These are phyloP conservation scores for Batillaria attramentaria DNA, from an alignment of 1,140 invertebrate species.

Conservation along the genomic window DNA sequence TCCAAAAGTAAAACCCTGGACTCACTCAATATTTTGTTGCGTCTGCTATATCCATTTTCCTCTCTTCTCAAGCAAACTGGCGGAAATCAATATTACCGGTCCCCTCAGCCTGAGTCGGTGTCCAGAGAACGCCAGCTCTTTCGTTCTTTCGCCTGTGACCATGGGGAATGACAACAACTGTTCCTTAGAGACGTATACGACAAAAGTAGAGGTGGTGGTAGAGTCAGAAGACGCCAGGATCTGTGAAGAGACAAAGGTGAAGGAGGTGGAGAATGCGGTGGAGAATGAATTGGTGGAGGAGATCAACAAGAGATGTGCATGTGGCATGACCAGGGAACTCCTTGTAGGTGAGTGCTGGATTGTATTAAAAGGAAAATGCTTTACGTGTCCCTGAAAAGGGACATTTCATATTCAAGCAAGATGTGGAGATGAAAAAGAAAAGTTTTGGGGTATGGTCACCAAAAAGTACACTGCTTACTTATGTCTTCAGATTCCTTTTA, in stretches of 20 bases:
- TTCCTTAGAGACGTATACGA: background rate
- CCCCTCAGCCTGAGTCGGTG: slow-evolving; percentile 8
- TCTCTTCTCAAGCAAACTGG: no score
- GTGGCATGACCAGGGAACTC: slow-evolving; percentile 5
- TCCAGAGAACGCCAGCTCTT: background rate
- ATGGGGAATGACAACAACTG: background rate
- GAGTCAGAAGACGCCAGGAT: background rate
- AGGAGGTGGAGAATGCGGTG: background rate
- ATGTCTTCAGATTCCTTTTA: no score
- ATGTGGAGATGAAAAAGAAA: background rate
- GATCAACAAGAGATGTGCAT: background rate
- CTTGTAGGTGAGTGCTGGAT: background rate
- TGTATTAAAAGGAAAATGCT: background rate
- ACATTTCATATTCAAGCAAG: background rate
- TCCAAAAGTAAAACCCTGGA: no score
- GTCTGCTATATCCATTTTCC: no score
- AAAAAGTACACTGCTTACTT: background rate
- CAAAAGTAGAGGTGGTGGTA: background rate
- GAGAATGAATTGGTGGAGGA: background rate
- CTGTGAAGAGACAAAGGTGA: background rate
- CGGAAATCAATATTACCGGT: no score
- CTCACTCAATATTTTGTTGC: no score
- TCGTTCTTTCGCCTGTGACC: background rate
- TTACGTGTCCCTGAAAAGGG: no score
- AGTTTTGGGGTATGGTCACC: background rate